Percentiles rank a stretch among this genome's conserved stretches.
Evolutionary conservation across 2,888 invertebrate species (phyloP).

Genomic region (Melitaea athalia): DNA sequence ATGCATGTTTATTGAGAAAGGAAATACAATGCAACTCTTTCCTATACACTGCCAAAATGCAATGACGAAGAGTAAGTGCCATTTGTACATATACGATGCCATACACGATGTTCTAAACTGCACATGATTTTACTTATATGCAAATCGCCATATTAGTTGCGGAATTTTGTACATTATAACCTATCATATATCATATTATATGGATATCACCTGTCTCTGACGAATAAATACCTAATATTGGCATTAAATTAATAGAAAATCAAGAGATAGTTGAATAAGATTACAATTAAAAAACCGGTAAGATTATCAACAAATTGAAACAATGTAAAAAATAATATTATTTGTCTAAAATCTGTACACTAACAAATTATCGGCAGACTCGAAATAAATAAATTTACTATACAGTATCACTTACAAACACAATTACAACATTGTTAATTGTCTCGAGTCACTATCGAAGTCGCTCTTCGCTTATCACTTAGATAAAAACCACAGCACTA

Average conservation of each 20-base stretch:
- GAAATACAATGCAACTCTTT: constrained; percentile 71
- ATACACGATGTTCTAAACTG: constrained; percentile 70
- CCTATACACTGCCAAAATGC: constrained; percentile 77
- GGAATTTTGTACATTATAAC: constrained; percentile 75
- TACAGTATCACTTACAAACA: constrained; percentile 76
- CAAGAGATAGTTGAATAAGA: constrained; percentile 58
- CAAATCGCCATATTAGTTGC: constrained; percentile 72
- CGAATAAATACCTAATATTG: constrained; percentile 64
- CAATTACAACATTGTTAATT: constrained; percentile 57
- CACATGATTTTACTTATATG: constrained; percentile 77
- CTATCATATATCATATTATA: constrained; percentile 60
- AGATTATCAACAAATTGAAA: constrained; percentile 70
- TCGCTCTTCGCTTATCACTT: constrained; percentile 77
- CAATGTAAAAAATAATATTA: constrained; percentile 69
- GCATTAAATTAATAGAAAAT: constrained; percentile 69
- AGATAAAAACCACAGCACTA: constrained; percentile 80
- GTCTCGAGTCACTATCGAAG: constrained; percentile 58
- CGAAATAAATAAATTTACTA: constrained; percentile 79
- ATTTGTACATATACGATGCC: constrained; percentile 60
- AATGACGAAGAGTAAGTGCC: constrained; percentile 72
- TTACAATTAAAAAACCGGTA: constrained; percentile 55
- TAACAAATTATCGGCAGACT: constrained; percentile 70
- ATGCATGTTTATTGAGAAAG: constrained; percentile 78
- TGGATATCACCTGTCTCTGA: constrained; percentile 66
- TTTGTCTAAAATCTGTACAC: constrained; percentile 71